These are phyloP conservation scores for Agrotis puta DNA, from an alignment of 2,888 invertebrate species.

Conservation along the genomic window DNA sequence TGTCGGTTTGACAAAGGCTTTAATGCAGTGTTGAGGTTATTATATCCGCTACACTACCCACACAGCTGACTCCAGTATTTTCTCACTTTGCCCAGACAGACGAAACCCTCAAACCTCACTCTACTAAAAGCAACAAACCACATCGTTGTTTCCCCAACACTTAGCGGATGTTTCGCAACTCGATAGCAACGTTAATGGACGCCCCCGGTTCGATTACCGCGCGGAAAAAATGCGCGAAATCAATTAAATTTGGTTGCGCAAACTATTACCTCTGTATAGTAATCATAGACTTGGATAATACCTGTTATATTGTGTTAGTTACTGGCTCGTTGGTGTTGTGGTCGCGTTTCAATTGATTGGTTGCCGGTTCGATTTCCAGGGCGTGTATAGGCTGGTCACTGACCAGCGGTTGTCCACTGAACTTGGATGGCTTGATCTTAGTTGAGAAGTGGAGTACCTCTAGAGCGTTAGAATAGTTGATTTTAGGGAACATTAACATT, in stretches of 20 bases:
- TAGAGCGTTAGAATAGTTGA: too few species aligned
- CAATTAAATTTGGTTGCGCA: slow-evolving; percentile 57
- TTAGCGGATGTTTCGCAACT: slow-evolving; percentile 48
- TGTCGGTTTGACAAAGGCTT: too few species aligned
- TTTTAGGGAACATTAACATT: too few species aligned
- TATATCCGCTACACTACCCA: too few species aligned
- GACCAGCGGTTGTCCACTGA: too few species aligned
- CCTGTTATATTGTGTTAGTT: slow-evolving; percentile 33
- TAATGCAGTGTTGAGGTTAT: too few species aligned
- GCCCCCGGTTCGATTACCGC: slow-evolving; percentile 52
- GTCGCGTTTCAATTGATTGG: too few species aligned
- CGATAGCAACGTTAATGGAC: slow-evolving; percentile 51
- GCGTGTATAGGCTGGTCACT: too few species aligned
- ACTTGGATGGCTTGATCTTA: too few species aligned
- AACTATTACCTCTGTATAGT: slow-evolving; percentile 40
- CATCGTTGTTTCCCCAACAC: slow-evolving; percentile 25
- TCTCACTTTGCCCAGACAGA: background rate
- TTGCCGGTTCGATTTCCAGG: too few species aligned
- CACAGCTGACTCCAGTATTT: background rate
- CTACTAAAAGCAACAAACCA: slow-evolving; percentile 22
- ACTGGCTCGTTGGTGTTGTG: too few species aligned
- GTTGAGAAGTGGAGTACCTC: too few species aligned
- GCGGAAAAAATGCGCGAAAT: slow-evolving; percentile 51
- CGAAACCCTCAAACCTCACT: slow-evolving; percentile 8
- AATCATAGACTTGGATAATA: slow-evolving; percentile 42